These are phyloP conservation scores for Globodera ellingtonae DNA, from an alignment of 1,140 invertebrate species.

Conservation along the genomic window DNA sequence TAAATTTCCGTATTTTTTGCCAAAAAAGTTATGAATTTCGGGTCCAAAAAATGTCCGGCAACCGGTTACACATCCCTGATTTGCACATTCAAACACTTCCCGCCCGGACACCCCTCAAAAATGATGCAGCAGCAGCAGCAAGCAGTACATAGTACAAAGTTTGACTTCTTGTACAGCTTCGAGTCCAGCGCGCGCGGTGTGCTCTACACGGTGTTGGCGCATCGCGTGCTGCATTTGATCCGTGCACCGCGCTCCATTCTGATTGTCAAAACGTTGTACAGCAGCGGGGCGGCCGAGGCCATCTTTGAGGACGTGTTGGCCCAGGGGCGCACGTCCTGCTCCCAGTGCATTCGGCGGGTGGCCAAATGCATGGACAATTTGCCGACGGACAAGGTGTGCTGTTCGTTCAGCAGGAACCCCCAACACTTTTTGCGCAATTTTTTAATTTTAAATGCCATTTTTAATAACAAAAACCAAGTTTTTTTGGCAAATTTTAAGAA, in stretches of 20 bases:
- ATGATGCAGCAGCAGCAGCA: neutral
- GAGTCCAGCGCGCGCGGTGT: conserved; percentile 38
- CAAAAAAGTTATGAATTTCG: no score
- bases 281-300: conserved; percentile 22
- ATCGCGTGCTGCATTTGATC: conserved; percentile 32
- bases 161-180: conserved; percentile 14
- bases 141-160: neutral
- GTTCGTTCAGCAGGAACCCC: neutral
- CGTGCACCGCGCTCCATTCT: conserved; percentile 40
- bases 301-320: conserved; percentile 39
- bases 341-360: conserved; percentile 40
- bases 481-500: conserved; percentile 6
- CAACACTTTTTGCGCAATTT: neutral
- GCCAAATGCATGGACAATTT: conserved; percentile 30
- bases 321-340: conserved; percentile 28
- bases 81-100: no score
- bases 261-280: conserved; percentile 39
- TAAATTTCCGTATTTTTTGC: no score
- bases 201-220: conserved; percentile 35
- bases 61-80: no score
- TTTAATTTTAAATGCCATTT: no score
- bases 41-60: no score
- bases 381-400: conserved; percentile 16
- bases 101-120: neutral
- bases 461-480: neutral